A percentile compares a stretch with the other conserved stretches of the same genome.
Conservation (phyloP, 2,113 vertebrate species). For the Thamnophis sirtalis region DNA sequence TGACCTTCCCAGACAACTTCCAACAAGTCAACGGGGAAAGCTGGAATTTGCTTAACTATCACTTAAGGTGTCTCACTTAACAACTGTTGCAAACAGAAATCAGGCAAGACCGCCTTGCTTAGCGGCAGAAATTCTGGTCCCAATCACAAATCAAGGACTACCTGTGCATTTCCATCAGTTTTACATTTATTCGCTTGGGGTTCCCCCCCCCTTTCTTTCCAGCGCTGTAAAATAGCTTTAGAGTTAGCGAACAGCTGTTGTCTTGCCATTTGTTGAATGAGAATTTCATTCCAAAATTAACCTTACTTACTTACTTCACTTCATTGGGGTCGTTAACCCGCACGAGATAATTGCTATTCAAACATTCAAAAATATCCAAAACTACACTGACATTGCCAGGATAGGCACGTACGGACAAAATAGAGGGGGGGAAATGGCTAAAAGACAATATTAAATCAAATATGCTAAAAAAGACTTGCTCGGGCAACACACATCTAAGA, state of each 20-base stretch:
- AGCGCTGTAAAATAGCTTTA: not conserved
- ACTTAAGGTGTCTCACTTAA: not conserved
- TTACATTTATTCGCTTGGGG: not conserved
- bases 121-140: not conserved
- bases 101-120: not conserved
- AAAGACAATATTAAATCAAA: not conserved
- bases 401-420: not conserved
- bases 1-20: not conserved
- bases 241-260: not conserved
- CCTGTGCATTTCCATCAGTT: not conserved
- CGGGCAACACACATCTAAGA: not conserved
- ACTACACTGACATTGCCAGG: not conserved
- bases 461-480: not conserved
- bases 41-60: not conserved
- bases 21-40: not conserved
- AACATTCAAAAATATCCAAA: not conserved
- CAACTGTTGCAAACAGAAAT: not conserved
- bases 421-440: not conserved
- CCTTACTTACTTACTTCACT: not conserved
- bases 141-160: not conserved
- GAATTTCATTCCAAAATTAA: not conserved
- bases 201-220: not conserved
- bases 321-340: not conserved
- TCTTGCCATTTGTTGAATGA: not conserved
- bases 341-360: not conserved